Conservation (phyloP, 1,140 invertebrate genomes). For the Drosophila tropicalis region DNA sequence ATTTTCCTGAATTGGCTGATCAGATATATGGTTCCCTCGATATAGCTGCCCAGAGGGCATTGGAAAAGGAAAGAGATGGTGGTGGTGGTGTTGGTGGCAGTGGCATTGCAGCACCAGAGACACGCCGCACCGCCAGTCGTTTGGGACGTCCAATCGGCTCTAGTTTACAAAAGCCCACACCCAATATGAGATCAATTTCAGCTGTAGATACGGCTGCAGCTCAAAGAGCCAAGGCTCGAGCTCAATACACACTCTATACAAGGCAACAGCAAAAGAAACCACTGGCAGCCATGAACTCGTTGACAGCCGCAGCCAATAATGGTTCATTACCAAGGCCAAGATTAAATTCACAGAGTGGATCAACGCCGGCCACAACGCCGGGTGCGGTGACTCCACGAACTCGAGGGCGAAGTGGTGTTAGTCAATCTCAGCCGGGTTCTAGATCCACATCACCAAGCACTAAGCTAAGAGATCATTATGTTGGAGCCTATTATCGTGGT, state of each 20-base stretch:
- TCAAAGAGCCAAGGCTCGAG: constrained; percentile 91
- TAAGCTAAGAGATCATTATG: constrained; percentile 86
- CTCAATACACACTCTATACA: constrained; percentile 90
- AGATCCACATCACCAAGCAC: constrained; percentile 94
- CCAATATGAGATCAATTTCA: constrained; percentile 91
- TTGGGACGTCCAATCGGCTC: constrained; percentile 61
- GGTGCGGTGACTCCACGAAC: constrained; percentile 85
- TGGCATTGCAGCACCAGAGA: constrained; percentile 33
- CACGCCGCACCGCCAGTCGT: constrained; percentile 59
- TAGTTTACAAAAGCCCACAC: constrained; percentile 67
- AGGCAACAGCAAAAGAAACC: constrained; percentile 85
- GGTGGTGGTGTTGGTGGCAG: constrained; percentile 27
- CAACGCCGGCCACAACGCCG: constrained; percentile 63
- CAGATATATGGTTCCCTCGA: constrained; percentile 92
- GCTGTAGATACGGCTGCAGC: constrained; percentile 96
- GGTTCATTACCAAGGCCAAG: constrained; percentile 62
- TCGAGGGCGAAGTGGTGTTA: constrained; percentile 88
- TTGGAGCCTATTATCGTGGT: constrained; percentile 69
- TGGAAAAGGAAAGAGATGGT: constrained; percentile 87
- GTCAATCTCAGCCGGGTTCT: constrained; percentile 93
- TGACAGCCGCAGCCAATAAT: constrained; percentile 86
- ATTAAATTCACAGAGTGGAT: constrained; percentile 68
- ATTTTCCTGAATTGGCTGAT: constrained; percentile 96
- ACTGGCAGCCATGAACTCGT: constrained; percentile 74
- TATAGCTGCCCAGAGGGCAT: constrained; percentile 91